phyloP scores from a whole-genome alignment of 2,888 invertebrate species.

The Caenorhabditis sulstoni region DNA sequence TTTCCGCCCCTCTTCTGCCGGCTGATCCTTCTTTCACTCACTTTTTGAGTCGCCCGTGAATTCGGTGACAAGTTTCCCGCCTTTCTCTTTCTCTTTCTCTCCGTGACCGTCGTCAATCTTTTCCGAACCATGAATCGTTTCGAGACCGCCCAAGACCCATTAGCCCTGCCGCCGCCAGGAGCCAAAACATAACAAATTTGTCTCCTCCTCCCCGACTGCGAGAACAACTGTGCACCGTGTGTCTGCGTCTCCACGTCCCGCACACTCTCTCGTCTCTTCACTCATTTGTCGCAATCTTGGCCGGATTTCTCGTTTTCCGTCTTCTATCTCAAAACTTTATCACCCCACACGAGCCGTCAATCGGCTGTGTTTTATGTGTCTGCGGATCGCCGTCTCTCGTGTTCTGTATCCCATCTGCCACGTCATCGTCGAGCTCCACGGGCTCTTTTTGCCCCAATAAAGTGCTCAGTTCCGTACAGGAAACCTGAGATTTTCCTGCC shows the following conservation, averaged over 20 bases:
- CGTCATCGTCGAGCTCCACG: background rate
- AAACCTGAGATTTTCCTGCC: no score
- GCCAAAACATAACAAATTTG: slow-evolving; percentile 18
- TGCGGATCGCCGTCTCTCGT: slow-evolving; percentile 22
- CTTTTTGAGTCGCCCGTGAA: slow-evolving; percentile 13
- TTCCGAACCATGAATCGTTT: no score
- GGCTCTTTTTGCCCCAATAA: no score
- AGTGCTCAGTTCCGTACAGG: no score
- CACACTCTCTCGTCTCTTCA: slow-evolving; percentile 5
- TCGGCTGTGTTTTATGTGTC: slow-evolving; percentile 44
- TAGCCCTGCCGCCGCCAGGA: slow-evolving; percentile 16
- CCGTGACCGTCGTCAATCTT: background rate
- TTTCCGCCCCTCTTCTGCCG: background rate
- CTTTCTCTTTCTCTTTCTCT: background rate
- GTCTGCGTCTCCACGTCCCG: slow-evolving; percentile 15
- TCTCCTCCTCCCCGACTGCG: background rate
- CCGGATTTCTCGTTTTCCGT: slow-evolving; percentile 11
- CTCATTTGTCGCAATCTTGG: slow-evolving; percentile 45
- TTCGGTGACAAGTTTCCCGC: slow-evolving; percentile 7
- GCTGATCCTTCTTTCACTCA: background rate
- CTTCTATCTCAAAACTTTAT: slow-evolving; percentile 43
- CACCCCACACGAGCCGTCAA: slow-evolving; percentile 26
- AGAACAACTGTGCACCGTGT: slow-evolving; percentile 42
- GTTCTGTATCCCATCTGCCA: slow-evolving; percentile 1
- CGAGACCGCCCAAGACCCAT: slow-evolving; percentile 22